Evolutionary conservation across 2,797 vertebrate species (phyloP).

Genomic region (Ataeniobius toweri): DNA sequence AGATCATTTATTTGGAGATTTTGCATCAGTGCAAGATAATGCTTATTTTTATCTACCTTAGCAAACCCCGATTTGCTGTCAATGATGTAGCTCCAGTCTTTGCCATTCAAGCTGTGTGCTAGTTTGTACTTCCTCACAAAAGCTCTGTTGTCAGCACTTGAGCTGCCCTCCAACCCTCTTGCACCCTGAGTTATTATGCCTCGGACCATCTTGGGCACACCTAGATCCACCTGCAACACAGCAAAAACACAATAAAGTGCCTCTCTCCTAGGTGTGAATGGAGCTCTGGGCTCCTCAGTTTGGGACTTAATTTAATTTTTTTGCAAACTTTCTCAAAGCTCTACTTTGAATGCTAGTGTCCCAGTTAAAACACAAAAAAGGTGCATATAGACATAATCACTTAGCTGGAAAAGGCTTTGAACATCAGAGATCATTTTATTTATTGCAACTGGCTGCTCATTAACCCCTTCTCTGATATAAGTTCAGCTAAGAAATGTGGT

Average conservation of each 20-base stretch:
- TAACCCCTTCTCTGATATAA: background rate
- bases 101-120: slow-evolving; percentile 91
- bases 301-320: background rate
- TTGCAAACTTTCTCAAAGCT: background rate
- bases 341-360: background rate
- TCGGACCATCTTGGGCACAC: slow-evolving; percentile 85
- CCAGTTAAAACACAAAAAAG: background rate
- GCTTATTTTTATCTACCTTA: slow-evolving; percentile 82
- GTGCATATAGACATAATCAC: background rate
- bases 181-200: slow-evolving; percentile 97
- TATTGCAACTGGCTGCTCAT: background rate
- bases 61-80: slow-evolving; percentile 89
- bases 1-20: slow-evolving; percentile 22
- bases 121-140: slow-evolving; percentile 97
- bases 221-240: slow-evolving; percentile 85
- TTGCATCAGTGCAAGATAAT: background rate
- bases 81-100: slow-evolving; percentile 90
- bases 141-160: slow-evolving; percentile 87
- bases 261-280: background rate
- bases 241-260: slow-evolving; percentile 1
- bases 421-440: background rate
- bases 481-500: no score
- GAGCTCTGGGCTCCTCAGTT: background rate
- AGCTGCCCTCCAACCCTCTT: slow-evolving; percentile 90
- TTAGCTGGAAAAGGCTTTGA: background rate